phyloP scores from a whole-genome alignment of 2,888 invertebrate species.

The Leptothorax acervorum region DNA sequence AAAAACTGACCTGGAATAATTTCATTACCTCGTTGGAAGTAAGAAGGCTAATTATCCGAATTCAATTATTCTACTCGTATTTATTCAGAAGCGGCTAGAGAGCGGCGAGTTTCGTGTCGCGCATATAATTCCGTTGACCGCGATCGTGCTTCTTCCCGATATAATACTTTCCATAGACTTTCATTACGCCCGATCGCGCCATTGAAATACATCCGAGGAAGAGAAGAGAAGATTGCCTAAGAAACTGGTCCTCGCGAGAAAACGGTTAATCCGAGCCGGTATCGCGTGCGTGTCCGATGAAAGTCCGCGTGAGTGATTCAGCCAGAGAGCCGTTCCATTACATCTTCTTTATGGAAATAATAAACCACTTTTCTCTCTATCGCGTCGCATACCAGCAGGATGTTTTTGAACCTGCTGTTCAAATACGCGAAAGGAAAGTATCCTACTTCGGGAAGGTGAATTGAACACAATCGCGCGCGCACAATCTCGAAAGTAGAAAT shows the following conservation, averaged over 20 bases:
- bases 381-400: slow-evolving; percentile 8
- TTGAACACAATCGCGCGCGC: slow-evolving; percentile 41
- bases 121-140: slow-evolving; percentile 39
- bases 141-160: slow-evolving; percentile 31
- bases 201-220: not conserved
- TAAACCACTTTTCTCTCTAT: slow-evolving; percentile 9
- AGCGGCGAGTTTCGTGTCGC: slow-evolving; percentile 15
- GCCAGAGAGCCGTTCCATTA: not conserved
- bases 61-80: not conserved
- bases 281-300: slow-evolving; percentile 38
- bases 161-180: slow-evolving; percentile 42
- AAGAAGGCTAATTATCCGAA: not conserved
- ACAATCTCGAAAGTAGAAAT: slow-evolving; percentile 49
- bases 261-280: slow-evolving; percentile 39
- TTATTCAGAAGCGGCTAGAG: slow-evolving; percentile 23
- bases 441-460: slow-evolving; percentile 42
- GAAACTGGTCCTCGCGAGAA: slow-evolving; percentile 42
- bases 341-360: slow-evolving; percentile 34
- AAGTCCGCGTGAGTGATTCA: slow-evolving; percentile 33
- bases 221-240: slow-evolving; percentile 11
- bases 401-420: slow-evolving; percentile 29
- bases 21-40: slow-evolving; percentile 12
- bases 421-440: slow-evolving; percentile 48
- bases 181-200: slow-evolving; percentile 36
- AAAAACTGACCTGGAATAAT: not conserved